These are phyloP conservation scores for Anthoscopus minutus DNA, from an alignment of 2,113 vertebrate genomes.

Conservation along the genomic window DNA sequence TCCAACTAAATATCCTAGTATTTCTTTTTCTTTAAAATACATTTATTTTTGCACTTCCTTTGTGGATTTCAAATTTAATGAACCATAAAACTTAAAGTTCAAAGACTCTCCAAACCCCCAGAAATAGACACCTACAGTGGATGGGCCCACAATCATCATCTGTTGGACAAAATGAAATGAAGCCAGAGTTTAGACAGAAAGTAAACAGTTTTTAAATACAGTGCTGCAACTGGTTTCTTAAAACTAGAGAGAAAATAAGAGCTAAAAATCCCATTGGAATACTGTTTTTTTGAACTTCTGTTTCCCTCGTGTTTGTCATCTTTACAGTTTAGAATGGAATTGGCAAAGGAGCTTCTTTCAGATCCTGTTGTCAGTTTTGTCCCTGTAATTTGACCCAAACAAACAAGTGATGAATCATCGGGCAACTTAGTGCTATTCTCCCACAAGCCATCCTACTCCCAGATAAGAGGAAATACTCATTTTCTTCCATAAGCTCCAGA, in stretches of 20 bases:
- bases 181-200: not conserved
- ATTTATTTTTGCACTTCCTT: not conserved
- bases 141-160: not conserved
- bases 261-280: not conserved
- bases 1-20: not conserved
- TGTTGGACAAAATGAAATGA: not conserved
- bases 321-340: not conserved
- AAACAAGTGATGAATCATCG: not conserved
- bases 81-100: not conserved
- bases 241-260: not conserved
- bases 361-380: not conserved
- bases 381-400: not conserved
- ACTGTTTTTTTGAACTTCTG: not conserved
- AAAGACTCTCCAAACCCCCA: not conserved
- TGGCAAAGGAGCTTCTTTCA: not conserved
- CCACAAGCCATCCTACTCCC: not conserved
- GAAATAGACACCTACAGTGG: not conserved
- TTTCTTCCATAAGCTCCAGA: not conserved
- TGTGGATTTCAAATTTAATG: not conserved
- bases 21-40: not conserved
- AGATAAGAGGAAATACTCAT: not conserved
- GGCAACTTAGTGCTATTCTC: not conserved
- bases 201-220: not conserved
- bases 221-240: not conserved
- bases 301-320: rapidly evolving